Conservation (phyloP, 92 coral and sea anemone genomes). For the Parazoanthus darwini region DNA sequence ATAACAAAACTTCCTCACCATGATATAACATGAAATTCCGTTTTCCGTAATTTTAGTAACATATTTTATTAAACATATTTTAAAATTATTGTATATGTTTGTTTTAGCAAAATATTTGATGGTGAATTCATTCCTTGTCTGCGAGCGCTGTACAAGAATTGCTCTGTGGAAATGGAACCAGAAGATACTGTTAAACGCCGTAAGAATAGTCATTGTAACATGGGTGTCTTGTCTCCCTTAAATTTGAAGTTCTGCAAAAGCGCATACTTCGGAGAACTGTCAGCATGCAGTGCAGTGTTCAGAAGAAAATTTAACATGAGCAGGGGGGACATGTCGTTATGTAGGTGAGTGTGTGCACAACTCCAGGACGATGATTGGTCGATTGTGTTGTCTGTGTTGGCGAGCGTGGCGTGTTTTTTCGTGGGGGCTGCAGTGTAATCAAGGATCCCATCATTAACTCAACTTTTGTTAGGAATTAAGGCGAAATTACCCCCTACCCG, state of each 20-base stretch:
- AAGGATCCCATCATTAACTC: no score
- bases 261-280: neutral
- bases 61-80: neutral
- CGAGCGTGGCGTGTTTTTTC: no score
- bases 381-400: neutral
- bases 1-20: no score
- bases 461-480: no score
- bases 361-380: neutral
- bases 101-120: constrained; percentile 17
- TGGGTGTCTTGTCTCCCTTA: neutral
- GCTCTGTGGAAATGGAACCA: constrained; percentile 3
- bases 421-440: no score
- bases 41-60: no score
- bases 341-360: constrained; percentile 2
- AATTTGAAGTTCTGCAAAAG: neutral
- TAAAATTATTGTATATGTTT: neutral
- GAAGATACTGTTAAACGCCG: neutral
- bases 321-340: constrained; percentile 25
- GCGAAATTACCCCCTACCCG: no score
- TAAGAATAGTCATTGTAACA: neutral
- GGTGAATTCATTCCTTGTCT: constrained; percentile 19
- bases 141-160: constrained; percentile 7
- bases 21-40: no score
- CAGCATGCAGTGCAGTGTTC: constrained; percentile 11
- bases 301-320: constrained; percentile 15